phyloP scores from a whole-genome alignment of 2,113 vertebrate genomes.

The Tenebrosternarchus preto region DNA sequence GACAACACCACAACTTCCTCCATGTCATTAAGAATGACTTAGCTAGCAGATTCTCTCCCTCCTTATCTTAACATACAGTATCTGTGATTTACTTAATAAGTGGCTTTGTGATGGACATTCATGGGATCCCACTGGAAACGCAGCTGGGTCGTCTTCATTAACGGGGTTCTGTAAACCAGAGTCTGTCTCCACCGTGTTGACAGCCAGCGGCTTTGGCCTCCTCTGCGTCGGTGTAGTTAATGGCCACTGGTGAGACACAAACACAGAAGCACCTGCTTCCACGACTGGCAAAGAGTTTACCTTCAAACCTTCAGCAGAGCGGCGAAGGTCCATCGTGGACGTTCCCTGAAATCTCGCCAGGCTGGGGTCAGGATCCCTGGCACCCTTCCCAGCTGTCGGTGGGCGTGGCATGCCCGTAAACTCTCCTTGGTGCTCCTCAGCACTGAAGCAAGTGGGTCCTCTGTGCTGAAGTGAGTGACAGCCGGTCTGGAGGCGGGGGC shows the following conservation, averaged over 20 bases:
- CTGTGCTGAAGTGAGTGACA: constrained; percentile 41
- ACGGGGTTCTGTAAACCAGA: constrained; percentile 32
- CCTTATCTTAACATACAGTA: not conserved
- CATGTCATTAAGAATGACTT: not conserved
- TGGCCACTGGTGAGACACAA: constrained; percentile 10
- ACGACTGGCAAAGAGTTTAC: constrained; percentile 23
- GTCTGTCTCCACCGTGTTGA: constrained; percentile 36
- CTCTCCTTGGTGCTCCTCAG: constrained; percentile 24
- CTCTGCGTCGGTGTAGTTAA: constrained; percentile 28
- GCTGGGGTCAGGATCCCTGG: not conserved
- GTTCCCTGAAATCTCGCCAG: constrained; percentile 1
- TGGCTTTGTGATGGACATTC: constrained; percentile 41
- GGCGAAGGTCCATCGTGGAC: constrained; percentile 10
- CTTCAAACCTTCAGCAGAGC: constrained; percentile 47
- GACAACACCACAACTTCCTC: not conserved
- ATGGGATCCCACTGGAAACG: constrained; percentile 19
- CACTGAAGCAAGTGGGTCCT: constrained; percentile 39
- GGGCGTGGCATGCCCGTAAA: constrained; percentile 18
- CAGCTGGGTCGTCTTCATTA: constrained; percentile 50
- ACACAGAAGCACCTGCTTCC: constrained; percentile 17
- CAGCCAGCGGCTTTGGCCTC: constrained; percentile 44
- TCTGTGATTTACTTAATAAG: constrained; percentile 46
- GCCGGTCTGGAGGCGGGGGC: constrained; percentile 20
- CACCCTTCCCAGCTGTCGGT: not conserved
- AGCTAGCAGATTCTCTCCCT: not conserved